Conservation (phyloP, 2,888 invertebrate genomes). For the Eucriotettix oculatus region DNA sequence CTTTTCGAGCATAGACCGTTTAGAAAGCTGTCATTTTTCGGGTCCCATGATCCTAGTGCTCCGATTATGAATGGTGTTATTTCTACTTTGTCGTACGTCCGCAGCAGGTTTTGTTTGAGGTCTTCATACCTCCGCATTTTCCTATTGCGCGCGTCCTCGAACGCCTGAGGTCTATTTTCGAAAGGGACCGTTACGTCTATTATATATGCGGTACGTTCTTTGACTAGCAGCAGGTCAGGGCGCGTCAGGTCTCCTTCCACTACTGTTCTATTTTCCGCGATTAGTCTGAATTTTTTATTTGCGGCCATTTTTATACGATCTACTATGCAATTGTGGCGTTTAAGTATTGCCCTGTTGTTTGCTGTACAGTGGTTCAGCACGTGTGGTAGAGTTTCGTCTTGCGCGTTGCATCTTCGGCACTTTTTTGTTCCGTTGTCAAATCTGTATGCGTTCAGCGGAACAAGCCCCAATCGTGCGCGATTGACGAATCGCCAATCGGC, state of each 20-base stretch:
- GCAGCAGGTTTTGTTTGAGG: too few species aligned
- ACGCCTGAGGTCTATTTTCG: too few species aligned
- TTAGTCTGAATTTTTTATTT: neutral
- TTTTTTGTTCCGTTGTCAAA: neutral
- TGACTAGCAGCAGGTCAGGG: neutral
- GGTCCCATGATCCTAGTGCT: too few species aligned
- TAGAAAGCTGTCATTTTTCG: too few species aligned
- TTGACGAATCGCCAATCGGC: constrained; percentile 25
- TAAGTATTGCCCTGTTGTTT: too few species aligned
- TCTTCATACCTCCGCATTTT: too few species aligned
- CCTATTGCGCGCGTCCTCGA: too few species aligned
- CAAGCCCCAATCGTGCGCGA: constrained; percentile 18
- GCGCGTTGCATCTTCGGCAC: neutral
- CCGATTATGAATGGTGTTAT: too few species aligned
- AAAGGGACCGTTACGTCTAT: too few species aligned
- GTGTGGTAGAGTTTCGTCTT: neutral
- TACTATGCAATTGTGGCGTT: neutral
- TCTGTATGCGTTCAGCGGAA: constrained; percentile 17
- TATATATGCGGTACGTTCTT: too few species aligned
- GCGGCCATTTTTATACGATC: neutral
- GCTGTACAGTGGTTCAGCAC: neutral
- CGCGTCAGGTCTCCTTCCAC: neutral
- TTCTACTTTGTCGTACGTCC: too few species aligned
- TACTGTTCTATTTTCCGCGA: neutral
- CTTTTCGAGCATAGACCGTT: too few species aligned